A percentile compares a stretch with the other conserved stretches of the same genome.
phyloP scores from a whole-genome alignment of 2,797 vertebrate species.

The Pagetopsis macropterus region DNA sequence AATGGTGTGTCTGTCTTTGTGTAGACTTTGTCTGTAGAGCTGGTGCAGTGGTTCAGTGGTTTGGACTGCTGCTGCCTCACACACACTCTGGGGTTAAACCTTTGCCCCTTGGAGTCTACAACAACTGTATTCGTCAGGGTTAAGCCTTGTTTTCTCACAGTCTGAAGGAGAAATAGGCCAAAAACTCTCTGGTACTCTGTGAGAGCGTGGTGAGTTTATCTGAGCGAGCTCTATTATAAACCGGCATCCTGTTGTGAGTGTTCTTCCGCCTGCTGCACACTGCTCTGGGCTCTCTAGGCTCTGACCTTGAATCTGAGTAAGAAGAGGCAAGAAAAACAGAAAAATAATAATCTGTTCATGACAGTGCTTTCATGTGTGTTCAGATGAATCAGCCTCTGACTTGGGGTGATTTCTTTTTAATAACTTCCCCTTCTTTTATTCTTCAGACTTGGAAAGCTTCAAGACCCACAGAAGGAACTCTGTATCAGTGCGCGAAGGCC shows the following conservation, averaged over 20 bases:
- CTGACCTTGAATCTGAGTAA: conserved; percentile 38
- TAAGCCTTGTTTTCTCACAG: conserved; percentile 20
- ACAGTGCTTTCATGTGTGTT: conserved; percentile 11
- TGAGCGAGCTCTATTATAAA: conserved; percentile 41
- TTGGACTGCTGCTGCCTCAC: conserved; percentile 6
- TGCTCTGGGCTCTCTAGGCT: conserved; percentile 26
- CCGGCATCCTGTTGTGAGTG: conserved; percentile 38
- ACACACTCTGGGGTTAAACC: conserved; percentile 32
- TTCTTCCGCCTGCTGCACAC: conserved; percentile 24
- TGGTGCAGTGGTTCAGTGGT: conserved; percentile 9
- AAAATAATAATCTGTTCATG: conserved; percentile 31
- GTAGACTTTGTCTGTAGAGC: conserved; percentile 30
- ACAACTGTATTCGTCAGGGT: conserved; percentile 35
- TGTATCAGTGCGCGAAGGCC: conserved; percentile 93
- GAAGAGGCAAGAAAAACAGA: conserved; percentile 9
- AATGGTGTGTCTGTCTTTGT: conserved; percentile 18
- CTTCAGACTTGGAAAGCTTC: conserved; percentile 94
- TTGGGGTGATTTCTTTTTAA: conserved; percentile 20
- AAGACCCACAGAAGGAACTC: conserved; percentile 91
- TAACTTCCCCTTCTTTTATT: conserved; percentile 19
- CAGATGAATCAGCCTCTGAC: conserved; percentile 9
- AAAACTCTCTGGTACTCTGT: conserved; percentile 7
- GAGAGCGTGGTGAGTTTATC: conserved; percentile 32
- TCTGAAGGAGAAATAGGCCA: conserved; percentile 29
- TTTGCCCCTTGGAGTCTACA: conserved; percentile 22